Base-by-base conservation (phyloP, 2,888 invertebrate genomes). In the Sinotaia quadrata region DNA sequence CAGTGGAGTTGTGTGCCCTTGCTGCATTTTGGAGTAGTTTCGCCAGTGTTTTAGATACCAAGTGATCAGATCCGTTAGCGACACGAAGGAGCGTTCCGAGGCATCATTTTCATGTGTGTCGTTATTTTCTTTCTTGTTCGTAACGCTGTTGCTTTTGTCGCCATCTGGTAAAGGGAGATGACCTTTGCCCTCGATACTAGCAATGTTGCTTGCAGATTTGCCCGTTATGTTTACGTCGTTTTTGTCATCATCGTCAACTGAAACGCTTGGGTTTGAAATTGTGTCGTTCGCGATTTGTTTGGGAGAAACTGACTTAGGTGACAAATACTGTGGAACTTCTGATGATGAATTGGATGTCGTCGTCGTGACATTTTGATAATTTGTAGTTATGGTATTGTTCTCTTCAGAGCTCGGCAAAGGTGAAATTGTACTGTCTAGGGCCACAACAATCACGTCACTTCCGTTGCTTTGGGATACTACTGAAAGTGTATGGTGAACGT, bases 31-130 rank as follows among this genome's bases (percentile, higher is more conserved):
- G 1, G 72, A 68, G 49, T 72, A 72, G 51, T 72, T 60, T 54
- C 62, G 59, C 72, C 72, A 72, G 67, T 72, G 72, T 27, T 69
- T 66, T 29, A 72, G 67, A 56, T 69, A 72, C 72, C 72, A 72
- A 34, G 66, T 68, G 56, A 72, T 68, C 51, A 72, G 58, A 49
- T 72, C 72, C 44, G 61, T 72, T 24, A 72, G 61, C 27, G 72
- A 72, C 36, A 72, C 69, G 47, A 72, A 72, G 7, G 72, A 72
- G 52, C 68, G 57, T 31, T 69, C 67, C 15, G 41, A 36, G 2
- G 24, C 21, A 21, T 36, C 69, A 1, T 15, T 36, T 51, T 21
- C 41, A 27, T 29, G 15, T 3, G 37, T 44, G 18, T 18, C n/a
- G n/a, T 37, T 18, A 37, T 4, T 33, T 10, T n/a, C 41, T 41